A percentile compares a stretch with the other conserved stretches of the same genome.
These are phyloP conservation scores for Dolomedes plantarius DNA, from an alignment of 2,888 invertebrate species.

Conservation along the genomic window DNA sequence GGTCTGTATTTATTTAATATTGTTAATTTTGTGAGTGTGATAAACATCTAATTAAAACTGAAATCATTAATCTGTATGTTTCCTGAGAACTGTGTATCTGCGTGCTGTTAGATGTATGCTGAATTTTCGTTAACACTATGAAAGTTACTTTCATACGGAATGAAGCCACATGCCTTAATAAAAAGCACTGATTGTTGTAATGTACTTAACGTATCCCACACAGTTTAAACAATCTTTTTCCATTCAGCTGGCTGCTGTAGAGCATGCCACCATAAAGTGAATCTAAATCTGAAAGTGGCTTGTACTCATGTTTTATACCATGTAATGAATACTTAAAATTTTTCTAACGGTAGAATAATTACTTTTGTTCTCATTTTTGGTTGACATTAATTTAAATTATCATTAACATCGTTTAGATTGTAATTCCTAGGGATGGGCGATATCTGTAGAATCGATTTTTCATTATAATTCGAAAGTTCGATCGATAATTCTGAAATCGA, in stretches of 20 bases:
- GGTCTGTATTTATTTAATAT: slow-evolving; percentile 6
- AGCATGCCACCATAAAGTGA: background rate
- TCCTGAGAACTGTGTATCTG: slow-evolving; percentile 37
- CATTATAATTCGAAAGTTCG: too few species aligned
- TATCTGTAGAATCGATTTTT: background rate
- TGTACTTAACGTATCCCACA: slow-evolving; percentile 18
- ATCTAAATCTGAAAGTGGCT: slow-evolving; percentile 10
- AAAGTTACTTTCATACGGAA: slow-evolving; percentile 20
- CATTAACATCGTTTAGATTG: background rate
- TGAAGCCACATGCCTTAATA: slow-evolving; percentile 57
- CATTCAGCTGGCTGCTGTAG: background rate
- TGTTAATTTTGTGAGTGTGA: background rate
- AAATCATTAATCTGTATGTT: slow-evolving; percentile 30
- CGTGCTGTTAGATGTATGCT: slow-evolving; percentile 44
- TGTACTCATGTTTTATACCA: slow-evolving; percentile 9
- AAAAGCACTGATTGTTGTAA: slow-evolving; percentile 23
- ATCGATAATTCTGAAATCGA: too few species aligned
- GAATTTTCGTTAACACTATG: slow-evolving; percentile 20
- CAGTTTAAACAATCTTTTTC: background rate
- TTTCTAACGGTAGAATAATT: background rate
- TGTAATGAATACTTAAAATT: background rate
- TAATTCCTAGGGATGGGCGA: slow-evolving; percentile 1
- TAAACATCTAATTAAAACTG: slow-evolving; percentile 9
- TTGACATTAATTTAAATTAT: background rate
- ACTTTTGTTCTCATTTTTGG: background rate